phyloP scores from a whole-genome alignment of 2,888 invertebrate genomes.

The Lycocerus yunnanus region DNA sequence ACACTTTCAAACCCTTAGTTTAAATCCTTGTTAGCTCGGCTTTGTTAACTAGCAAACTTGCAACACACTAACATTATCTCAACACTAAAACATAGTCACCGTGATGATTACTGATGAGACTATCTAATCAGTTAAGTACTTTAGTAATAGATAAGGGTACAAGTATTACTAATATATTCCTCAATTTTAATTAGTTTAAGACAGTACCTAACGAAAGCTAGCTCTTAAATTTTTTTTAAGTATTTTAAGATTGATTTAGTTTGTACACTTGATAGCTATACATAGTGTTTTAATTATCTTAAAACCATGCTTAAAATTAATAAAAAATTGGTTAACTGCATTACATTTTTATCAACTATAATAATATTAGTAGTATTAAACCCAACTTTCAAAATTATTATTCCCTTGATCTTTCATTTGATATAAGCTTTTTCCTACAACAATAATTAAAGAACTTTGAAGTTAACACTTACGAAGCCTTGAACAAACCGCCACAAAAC shows the following conservation, averaged over 20 bases:
- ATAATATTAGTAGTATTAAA: background rate
- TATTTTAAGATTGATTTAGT: background rate
- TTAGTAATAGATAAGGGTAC: conserved; percentile 25
- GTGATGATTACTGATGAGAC: conserved; percentile 35
- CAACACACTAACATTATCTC: conserved; percentile 19
- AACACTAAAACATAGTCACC: conserved; percentile 31
- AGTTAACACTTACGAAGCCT: conserved; percentile 1
- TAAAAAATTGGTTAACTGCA: background rate
- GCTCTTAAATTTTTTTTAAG: background rate
- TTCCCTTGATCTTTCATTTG: background rate
- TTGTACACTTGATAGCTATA: background rate
- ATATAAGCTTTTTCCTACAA: background rate
- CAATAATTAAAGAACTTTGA: conserved; percentile 4
- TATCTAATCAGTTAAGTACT: conserved; percentile 26
- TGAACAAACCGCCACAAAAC: conserved; percentile 10
- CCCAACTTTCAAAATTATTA: background rate
- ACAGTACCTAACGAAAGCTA: background rate
- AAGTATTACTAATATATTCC: conserved; percentile 13
- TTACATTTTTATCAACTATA: background rate
- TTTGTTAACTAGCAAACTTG: conserved; percentile 29
- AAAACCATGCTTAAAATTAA: background rate
- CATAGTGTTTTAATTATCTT: too few species aligned
- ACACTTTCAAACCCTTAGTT: conserved; percentile 20
- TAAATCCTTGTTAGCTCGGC: conserved; percentile 26
- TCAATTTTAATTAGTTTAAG: background rate